phyloP scores from a whole-genome alignment of 2,797 vertebrate species.

The Phataginus tetradactyla region DNA sequence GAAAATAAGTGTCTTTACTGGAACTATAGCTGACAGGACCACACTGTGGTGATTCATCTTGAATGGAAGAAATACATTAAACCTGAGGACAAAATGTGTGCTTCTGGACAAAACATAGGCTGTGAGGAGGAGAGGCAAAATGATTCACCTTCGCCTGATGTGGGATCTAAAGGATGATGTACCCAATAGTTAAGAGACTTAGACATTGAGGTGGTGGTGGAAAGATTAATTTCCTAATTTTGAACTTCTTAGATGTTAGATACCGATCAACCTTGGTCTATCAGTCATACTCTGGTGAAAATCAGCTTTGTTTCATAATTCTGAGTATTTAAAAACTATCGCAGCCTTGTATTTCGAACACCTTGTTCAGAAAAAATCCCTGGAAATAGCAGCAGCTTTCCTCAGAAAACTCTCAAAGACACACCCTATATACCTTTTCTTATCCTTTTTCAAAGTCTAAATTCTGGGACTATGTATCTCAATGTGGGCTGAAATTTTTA shows the following conservation, averaged over 20 bases:
- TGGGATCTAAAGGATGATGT: not conserved
- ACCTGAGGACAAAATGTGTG: not conserved
- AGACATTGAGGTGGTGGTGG: not conserved
- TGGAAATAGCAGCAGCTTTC: not conserved
- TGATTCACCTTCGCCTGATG: not conserved
- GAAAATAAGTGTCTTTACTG: not conserved
- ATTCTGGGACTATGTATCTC: not conserved
- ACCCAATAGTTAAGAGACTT: not conserved
- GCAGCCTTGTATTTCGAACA: not conserved
- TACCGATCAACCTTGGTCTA: not conserved
- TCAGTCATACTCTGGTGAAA: not conserved
- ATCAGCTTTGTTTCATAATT: not conserved
- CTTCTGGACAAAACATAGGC: not conserved
- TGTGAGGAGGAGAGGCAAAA: not conserved
- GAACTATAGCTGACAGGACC: not conserved
- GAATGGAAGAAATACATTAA: not conserved
- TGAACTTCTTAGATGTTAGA: not conserved
- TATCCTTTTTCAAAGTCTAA: not conserved
- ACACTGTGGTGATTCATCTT: not conserved
- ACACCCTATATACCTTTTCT: not conserved
- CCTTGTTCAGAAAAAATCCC: not conserved
- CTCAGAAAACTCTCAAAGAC: not conserved
- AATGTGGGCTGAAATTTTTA: not conserved
- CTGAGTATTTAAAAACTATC: not conserved
- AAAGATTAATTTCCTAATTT: slow-evolving; percentile 16